These are phyloP conservation scores for Muscina levida DNA, from an alignment of 2,888 invertebrate species.

Conservation along the genomic window DNA sequence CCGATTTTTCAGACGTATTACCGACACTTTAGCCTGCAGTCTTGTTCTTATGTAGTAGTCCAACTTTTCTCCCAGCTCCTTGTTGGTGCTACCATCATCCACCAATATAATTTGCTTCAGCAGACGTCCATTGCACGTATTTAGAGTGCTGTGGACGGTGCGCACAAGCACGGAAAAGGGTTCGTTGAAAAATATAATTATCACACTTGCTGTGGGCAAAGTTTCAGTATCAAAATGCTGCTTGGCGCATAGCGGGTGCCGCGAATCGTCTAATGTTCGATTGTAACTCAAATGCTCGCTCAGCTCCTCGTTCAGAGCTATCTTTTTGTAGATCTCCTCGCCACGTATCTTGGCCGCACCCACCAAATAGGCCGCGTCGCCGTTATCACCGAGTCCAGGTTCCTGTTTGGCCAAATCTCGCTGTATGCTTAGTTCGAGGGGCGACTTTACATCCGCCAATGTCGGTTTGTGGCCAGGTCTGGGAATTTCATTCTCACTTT, in stretches of 20 bases:
- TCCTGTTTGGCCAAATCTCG: conserved; percentile 85
- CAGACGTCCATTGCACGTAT: conserved; percentile 83
- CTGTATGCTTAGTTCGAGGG: conserved; percentile 79
- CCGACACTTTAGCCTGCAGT: conserved; percentile 84
- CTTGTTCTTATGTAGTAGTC: conserved; percentile 89
- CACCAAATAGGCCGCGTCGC: conserved; percentile 84
- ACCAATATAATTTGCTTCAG: conserved; percentile 95
- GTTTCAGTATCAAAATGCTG: conserved; percentile 82
- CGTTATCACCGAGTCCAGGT: conserved; percentile 87
- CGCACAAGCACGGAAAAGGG: conserved; percentile 90
- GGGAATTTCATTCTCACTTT: conserved; percentile 70
- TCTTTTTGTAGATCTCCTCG: conserved; percentile 87
- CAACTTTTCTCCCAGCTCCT: conserved; percentile 86
- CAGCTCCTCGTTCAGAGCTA: conserved; percentile 92
- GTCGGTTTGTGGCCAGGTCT: conserved; percentile 54
- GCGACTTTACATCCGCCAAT: conserved; percentile 66
- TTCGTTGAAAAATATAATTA: conserved; percentile 94
- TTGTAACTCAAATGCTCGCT: conserved; percentile 94
- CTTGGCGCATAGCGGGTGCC: conserved; percentile 76
- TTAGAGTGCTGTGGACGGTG: conserved; percentile 88
- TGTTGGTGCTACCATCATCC: conserved; percentile 94
- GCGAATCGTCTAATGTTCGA: conserved; percentile 82
- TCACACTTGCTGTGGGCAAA: conserved; percentile 88
- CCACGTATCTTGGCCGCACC: conserved; percentile 85
- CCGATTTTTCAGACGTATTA: conserved; percentile 88